Evolutionary conservation across 2,113 vertebrate genomes (phyloP), one percentile per base, ranked within the genome.

Genomic region (Tapirus terrestris): DNA sequence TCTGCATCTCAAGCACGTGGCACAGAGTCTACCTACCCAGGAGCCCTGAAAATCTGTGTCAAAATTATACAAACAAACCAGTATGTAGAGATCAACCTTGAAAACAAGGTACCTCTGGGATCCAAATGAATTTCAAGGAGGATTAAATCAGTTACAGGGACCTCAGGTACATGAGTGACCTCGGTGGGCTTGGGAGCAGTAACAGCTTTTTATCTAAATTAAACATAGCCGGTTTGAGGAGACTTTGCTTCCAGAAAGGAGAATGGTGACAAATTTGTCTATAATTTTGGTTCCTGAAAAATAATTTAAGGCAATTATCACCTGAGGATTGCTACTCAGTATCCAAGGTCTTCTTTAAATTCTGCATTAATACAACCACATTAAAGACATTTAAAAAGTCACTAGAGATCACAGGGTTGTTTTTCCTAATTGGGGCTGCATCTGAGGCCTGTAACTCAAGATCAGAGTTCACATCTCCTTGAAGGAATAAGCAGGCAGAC

Each of bases 291-390:
- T 90, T 80, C 68, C 61, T 56, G 94, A 94, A 96, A 97, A 97
- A 96, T 90, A 96, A 96, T 90, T 97, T 90, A 91, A 94, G 60
- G 67, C 91, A 89, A 96, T 96, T 95, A 96, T 79, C 92, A 77
- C 33, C 75, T 94, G 73, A 12, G 56, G 73, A 81, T 82, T 61
- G 96, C 79, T 45, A 7, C 80, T 73, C 23, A 4, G 20, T 10
- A 70, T 18, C 95, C 61, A 86, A 79, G 3, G 4, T 89, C 93
- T 93, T 48, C 95, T 94, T 60, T 61, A 82, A 81, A 77, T 33
- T 39, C 87, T 39, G n/a, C 68, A 31, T 56, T 58, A 86, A 65
- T 53, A 18, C 53, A 18, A 31, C 25, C 13, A n/a, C 5, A 13
- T 68, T 17, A 8, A 80, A 85, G 72, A 60, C 77, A 23, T 36